Evolutionary conservation across 2,888 invertebrate genomes (phyloP), one percentile per base, ranked within the genome.

Genomic region (Arge pagana): DNA sequence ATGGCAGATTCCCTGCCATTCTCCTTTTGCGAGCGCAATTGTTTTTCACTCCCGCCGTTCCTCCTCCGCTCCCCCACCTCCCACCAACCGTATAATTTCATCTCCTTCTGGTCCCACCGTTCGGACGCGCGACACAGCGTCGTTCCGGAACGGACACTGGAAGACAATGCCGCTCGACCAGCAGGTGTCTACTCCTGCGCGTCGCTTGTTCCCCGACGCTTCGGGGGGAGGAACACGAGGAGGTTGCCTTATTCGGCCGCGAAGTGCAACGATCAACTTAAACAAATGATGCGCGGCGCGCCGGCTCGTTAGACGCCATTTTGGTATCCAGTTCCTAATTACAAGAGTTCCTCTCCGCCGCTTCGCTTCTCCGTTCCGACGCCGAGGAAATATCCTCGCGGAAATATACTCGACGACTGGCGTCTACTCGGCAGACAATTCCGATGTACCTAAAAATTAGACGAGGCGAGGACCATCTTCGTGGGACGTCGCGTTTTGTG

Each of bases 401-500:
- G n/a, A n/a, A n/a, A n/a, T n/a, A n/a, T n/a, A n/a, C n/a, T n/a
- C n/a, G n/a, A n/a, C n/a, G n/a, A n/a, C n/a, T n/a, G n/a, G 33
- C 33, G 13, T 33, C 15, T 33, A 13, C 37, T 37, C 6, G n/a
- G 16, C 10, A 19, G n/a, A 18, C 16, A 10, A 13, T 11, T 19
- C 10, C 7, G 18, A n/a, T 19, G 10, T 37, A 30, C 53, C 62
- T 66, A 69, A 70, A 70, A 70, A 69, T 61, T 63, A 57, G 64
- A 59, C 62, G 61, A 62, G 67, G 66, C 65, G 64, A 63, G 63
- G 61, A 60, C 58, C 52, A 37, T 56, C 53, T 59, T 60, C 52
- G 39, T 55, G 50, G 63, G 68, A n/a, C 68, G 69, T 70, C 64
- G 66, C 66, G 65, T 70, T 72, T 71, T 72, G 67, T 72, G 72